phyloP scores from a whole-genome alignment of 1,140 invertebrate genomes.

The Propsilocerus akamusi region DNA sequence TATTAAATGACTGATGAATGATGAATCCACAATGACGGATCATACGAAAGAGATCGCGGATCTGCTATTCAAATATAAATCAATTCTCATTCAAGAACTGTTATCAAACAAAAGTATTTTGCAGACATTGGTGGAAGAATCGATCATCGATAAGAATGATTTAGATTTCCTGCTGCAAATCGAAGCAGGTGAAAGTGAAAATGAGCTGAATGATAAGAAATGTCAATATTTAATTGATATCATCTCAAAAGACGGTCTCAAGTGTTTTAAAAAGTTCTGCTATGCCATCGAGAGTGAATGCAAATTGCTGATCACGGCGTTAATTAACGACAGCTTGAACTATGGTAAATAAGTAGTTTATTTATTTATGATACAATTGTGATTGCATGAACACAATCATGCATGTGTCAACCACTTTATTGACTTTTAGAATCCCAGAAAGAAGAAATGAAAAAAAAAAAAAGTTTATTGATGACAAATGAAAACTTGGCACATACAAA shows the following conservation, averaged over 20 bases:
- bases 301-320: not conserved
- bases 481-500: too few species aligned
- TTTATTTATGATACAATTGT: too few species aligned
- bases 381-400: too few species aligned
- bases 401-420: too few species aligned
- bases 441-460: too few species aligned
- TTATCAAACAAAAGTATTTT: not conserved
- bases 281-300: not conserved
- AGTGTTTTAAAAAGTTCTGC: not conserved
- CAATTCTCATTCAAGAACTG: not conserved
- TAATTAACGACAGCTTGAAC: not conserved
- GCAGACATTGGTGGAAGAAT: not conserved
- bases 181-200: not conserved
- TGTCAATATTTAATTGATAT: conserved; percentile 1
- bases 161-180: not conserved
- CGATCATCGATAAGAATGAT: not conserved
- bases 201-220: not conserved
- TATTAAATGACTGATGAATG: not conserved
- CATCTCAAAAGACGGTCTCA: not conserved
- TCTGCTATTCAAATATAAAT: not conserved
- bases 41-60: not conserved
- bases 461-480: too few species aligned
- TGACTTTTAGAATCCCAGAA: too few species aligned
- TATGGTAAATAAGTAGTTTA: not conserved
- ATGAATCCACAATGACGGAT: not conserved